Conservation (phyloP, 2,888 invertebrate species). For the Melangyna quadrimaculata region DNA sequence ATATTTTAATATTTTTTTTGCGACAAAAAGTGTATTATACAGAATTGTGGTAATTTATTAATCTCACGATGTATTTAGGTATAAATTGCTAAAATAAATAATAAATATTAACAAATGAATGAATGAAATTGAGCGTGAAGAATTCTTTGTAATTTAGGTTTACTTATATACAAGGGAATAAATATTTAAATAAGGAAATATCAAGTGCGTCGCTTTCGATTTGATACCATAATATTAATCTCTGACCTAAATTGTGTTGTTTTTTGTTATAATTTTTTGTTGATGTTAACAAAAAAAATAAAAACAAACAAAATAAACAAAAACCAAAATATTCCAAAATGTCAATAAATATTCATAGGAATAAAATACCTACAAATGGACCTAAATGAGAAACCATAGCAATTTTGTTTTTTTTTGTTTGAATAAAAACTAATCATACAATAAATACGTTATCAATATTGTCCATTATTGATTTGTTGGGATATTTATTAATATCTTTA, state of each 20-base stretch:
- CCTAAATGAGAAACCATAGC: too few species aligned
- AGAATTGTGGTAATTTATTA: not conserved
- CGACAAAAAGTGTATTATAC: not conserved
- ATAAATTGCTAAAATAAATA: not conserved
- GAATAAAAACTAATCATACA: too few species aligned
- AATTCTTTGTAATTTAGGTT: not conserved
- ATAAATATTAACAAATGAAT: not conserved
- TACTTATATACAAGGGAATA: not conserved
- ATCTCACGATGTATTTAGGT: not conserved
- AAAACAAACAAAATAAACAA: not conserved
- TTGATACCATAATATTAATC: not conserved
- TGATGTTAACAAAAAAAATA: not conserved
- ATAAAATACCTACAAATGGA: not conserved
- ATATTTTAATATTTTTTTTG: not conserved
- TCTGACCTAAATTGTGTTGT: not conserved
- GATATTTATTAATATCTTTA: too few species aligned
- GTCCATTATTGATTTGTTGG: too few species aligned
- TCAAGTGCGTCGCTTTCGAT: not conserved
- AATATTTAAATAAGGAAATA: conserved; percentile 1
- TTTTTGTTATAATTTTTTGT: not conserved
- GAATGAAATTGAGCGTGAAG: conserved; percentile 13
- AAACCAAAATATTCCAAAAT: not conserved
- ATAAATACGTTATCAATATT: too few species aligned
- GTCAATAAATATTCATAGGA: not conserved
- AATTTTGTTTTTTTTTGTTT: not conserved